Base-by-base conservation (phyloP, 37 sponge, comb jelly and placozoan genomes). In the Halisarca cf. caerulea region DNA sequence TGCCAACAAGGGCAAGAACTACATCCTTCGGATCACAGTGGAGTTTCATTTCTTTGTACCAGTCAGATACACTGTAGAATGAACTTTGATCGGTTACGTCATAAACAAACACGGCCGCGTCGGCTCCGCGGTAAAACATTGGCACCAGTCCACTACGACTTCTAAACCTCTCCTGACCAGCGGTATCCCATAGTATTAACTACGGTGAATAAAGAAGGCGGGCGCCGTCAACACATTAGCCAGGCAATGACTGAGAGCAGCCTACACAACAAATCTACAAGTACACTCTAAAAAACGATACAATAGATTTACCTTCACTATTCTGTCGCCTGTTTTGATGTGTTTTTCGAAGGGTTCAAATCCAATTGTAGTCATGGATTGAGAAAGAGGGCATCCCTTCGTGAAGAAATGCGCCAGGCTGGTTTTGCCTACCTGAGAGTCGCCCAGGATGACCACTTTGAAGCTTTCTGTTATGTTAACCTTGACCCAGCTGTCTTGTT, bases 91-190 rank as follows among this genome's bases (percentile, higher is more conserved):
- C 24, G 8, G 77, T 74, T 1, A 74, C 36, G 45, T 74, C 77
- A 74, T 74, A 74, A 2, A 74, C 45, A 40, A 74, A 43, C 36
- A 74, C 42, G 44, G 77, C 77, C 24, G 77, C 77, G 43, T 74
- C 77, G 77, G 77, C 77, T 36, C 42, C 77, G 32, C 77, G 44
- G 77, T 74, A 74, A 20, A 74, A 44, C 24, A 74, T 37, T 14
- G 77, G 77, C 38, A 74, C 45, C 77, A 74, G 25, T 1, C 77
- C 77, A 2, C 77, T 44, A 2, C 45, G 42, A 28, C 35, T 34
- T 2, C 77, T 40, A 15, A 30, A 62, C 30, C 64, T 8, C 77
- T 74, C 77, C 44, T 74, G 45, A 44, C 77, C 77, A 41, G 77
- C 77, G 15, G 77, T 43, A 40, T 74, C 77, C 77, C 77, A 74